Base-by-base conservation (phyloP, 2,797 vertebrate species). In the Loris lydekkerianus region DNA sequence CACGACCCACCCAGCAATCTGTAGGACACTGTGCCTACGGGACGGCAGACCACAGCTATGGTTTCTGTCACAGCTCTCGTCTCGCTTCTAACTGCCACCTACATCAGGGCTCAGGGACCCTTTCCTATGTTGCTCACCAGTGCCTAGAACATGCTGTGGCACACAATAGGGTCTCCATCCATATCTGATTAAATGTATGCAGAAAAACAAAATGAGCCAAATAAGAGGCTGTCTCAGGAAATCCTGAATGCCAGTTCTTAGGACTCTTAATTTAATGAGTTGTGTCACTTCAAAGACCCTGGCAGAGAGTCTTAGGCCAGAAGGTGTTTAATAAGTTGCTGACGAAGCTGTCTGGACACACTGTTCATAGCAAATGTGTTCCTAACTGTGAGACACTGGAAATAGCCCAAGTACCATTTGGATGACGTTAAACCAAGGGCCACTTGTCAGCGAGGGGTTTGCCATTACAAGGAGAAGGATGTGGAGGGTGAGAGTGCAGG, bases 211-310 rank as follows among this genome's bases (percentile, higher is more conserved):
- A 75, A 93, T 85, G 58, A 53, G 49, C 49, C 49, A 53, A 90
- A 34, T 69, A 73, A 95, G 69, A 53, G 67, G 80, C 91, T 86
- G 89, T 76, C 89, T 94, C 92, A 96, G 92, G 92, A 89, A 88
- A 60, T 82, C 11, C 53, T 86, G 83, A 69, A 25, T 75, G 95
- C 93, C 96, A 91, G 65, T 72, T 93, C 81, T 81, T 46, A 89
- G 93, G 78, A 88, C 86, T 96, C 86, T 94, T 96, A 96, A 83
- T 89, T n/a, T 91, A 96, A 96, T 96, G 80, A 96, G 78, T 49
- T 95, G 93, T 88, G 89, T 75, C 86, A 83, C 86, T 92, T 95
- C 69, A 73, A 87, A 96, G 77, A 69, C 60, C 56, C 83, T 80
- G 95, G 93, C 96, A 90, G 73, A 86, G 7, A 72, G 13, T 27